phyloP scores from a whole-genome alignment of 2,797 vertebrate genomes.

The Enteromius anoplus region DNA sequence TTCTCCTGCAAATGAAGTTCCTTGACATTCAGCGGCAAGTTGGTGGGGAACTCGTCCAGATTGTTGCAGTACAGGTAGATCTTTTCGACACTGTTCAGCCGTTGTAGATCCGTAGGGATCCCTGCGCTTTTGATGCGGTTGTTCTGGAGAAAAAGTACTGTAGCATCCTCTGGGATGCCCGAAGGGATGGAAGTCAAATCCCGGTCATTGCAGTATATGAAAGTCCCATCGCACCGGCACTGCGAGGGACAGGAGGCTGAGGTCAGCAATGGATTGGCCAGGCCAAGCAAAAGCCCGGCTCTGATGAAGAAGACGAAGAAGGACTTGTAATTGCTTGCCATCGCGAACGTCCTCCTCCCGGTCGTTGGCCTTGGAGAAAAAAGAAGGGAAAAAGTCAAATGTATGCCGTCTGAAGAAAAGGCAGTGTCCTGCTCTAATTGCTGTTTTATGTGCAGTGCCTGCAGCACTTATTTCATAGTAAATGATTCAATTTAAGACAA shows the following conservation, averaged over 20 bases:
- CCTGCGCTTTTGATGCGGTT: conserved; percentile 99
- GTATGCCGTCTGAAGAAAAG: conserved; percentile 66
- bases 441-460: conserved; percentile 68
- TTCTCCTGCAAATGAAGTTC: conserved; percentile 99
- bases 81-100: conserved; percentile 91
- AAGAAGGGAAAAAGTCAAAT: conserved; percentile 74
- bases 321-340: conserved; percentile 91
- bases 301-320: conserved; percentile 91
- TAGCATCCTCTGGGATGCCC: conserved; percentile 95
- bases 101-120: conserved; percentile 91
- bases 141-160: conserved; percentile 98
- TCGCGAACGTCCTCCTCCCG: conserved; percentile 85
- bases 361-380: conserved; percentile 78
- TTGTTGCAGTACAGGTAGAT: conserved; percentile 99
- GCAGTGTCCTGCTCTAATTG: conserved; percentile 70
- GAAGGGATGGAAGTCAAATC: conserved; percentile 95
- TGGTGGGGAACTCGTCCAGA: conserved; percentile 98
- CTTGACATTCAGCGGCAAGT: conserved; percentile 93
- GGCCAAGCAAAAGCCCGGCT: conserved; percentile 90
- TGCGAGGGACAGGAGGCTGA: conserved; percentile 92
- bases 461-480: conserved; percentile 67
- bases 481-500: conserved; percentile 65
- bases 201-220: conserved; percentile 99
- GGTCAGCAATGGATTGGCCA: conserved; percentile 86
- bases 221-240: conserved; percentile 96